A percentile compares a stretch with the other conserved stretches of the same genome.
Conservation (phyloP, 2,888 invertebrate genomes). For the Nudaria mundana region DNA sequence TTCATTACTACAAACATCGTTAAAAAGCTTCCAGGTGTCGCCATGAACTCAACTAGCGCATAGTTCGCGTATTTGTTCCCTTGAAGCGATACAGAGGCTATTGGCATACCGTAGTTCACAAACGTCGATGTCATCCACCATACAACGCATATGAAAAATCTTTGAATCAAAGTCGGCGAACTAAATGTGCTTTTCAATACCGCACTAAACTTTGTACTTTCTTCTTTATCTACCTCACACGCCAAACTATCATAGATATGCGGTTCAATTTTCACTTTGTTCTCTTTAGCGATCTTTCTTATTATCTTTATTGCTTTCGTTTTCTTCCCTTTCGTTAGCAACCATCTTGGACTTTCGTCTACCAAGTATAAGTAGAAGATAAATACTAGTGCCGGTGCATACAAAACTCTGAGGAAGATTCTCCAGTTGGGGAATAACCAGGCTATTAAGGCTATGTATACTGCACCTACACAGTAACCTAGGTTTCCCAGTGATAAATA, state of each 20-base stretch:
- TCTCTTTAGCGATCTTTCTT: constrained; percentile 79
- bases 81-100: constrained; percentile 87
- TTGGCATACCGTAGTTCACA: constrained; percentile 88
- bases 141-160: constrained; percentile 59
- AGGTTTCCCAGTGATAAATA: constrained; percentile 46
- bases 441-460: constrained; percentile 42
- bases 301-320: constrained; percentile 84
- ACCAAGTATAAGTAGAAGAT: constrained; percentile 84
- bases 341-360: constrained; percentile 90
- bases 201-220: constrained; percentile 20
- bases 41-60: constrained; percentile 79
- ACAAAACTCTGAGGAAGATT: constrained; percentile 82
- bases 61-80: constrained; percentile 90
- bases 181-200: constrained; percentile 53
- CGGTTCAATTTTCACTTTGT: constrained; percentile 43
- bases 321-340: constrained; percentile 85
- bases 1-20: constrained; percentile 77
- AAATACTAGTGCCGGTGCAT: constrained; percentile 85
- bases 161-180: constrained; percentile 48
- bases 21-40: constrained; percentile 79
- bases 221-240: constrained; percentile 41
- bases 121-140: constrained; percentile 85
- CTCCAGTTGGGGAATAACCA: constrained; percentile 85
- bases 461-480: constrained; percentile 48
- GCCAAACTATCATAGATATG: neutral